Evolutionary conservation across 2,888 invertebrate species (phyloP).

Genomic region (Bombylius major): DNA sequence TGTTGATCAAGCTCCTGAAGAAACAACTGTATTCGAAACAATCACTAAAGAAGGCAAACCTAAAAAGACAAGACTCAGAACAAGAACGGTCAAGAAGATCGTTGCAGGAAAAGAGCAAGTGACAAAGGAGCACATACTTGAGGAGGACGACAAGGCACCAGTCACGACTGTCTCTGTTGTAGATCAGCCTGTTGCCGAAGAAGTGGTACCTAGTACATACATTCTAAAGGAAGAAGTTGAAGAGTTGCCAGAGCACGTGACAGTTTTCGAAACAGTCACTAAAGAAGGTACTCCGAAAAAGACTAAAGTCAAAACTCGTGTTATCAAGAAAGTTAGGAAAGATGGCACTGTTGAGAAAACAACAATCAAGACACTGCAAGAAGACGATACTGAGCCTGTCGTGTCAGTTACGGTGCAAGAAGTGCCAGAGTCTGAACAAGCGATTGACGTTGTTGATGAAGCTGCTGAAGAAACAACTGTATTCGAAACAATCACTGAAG

Average conservation of each 20-base stretch:
- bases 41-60: constrained; percentile 24
- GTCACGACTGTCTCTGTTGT: constrained; percentile 26
- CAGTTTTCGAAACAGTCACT: constrained; percentile 22
- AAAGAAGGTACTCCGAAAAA: constrained; percentile 28
- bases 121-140: constrained; percentile 26
- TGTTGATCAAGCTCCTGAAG: constrained; percentile 20
- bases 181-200: constrained; percentile 14
- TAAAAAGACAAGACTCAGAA: constrained; percentile 25
- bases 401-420: constrained; percentile 21
- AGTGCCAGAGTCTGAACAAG: constrained; percentile 11
- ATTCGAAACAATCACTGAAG: constrained; percentile 25
- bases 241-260: constrained; percentile 20
- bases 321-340: constrained; percentile 11
- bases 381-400: constrained; percentile 25
- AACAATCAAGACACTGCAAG: constrained; percentile 25
- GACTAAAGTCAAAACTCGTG: constrained; percentile 18
- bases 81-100: constrained; percentile 27
- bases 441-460: constrained; percentile 20
- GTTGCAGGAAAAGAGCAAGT: constrained; percentile 23
- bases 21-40: constrained; percentile 19
- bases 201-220: constrained; percentile 7
- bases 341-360: constrained; percentile 21
- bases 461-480: constrained; percentile 32
- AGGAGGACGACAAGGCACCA: constrained; percentile 28
- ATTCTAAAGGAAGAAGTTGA: constrained; percentile 19